These are phyloP conservation scores for Tribolium freemani DNA, from an alignment of 2,888 invertebrate genomes.

Conservation along the genomic window DNA sequence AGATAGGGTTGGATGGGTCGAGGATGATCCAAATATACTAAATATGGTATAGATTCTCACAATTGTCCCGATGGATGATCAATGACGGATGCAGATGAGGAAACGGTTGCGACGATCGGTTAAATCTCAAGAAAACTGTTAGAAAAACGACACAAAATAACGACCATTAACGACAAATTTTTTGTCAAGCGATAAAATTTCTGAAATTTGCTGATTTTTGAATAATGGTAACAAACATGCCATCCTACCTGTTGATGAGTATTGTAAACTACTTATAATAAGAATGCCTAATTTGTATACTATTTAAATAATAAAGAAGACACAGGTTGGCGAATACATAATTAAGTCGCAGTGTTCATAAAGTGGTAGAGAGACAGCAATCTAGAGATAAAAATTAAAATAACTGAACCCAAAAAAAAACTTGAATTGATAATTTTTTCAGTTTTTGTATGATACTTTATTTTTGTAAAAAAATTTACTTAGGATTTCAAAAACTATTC, in stretches of 20 bases:
- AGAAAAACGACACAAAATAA: too few relatives aligned
- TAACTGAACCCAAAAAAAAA: too few relatives aligned
- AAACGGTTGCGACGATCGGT: neutral
- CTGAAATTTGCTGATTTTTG: too few relatives aligned
- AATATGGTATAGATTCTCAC: constrained; percentile 55
- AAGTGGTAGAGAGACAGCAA: neutral
- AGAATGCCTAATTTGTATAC: constrained; percentile 2
- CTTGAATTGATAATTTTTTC: too few relatives aligned
- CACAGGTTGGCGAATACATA: neutral
- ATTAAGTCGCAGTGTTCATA: neutral
- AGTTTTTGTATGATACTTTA: too few relatives aligned
- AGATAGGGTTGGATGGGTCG: constrained; percentile 60
- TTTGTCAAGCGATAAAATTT: too few relatives aligned
- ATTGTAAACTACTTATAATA: constrained; percentile 9
- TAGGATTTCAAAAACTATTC: too few relatives aligned
- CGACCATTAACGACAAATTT: too few relatives aligned
- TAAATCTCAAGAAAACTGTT: too few relatives aligned
- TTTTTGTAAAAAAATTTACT: too few relatives aligned
- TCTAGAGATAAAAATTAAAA: too few relatives aligned
- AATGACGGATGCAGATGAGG: constrained; percentile 37
- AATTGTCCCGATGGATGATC: constrained; percentile 56
- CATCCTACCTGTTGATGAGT: neutral
- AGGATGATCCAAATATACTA: constrained; percentile 56
- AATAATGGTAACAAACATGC: too few relatives aligned
- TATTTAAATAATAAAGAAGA: constrained; percentile 14